These are phyloP conservation scores for Apogon hyalosoma DNA, from an alignment of 2,797 vertebrate genomes.

Conservation along the genomic window DNA sequence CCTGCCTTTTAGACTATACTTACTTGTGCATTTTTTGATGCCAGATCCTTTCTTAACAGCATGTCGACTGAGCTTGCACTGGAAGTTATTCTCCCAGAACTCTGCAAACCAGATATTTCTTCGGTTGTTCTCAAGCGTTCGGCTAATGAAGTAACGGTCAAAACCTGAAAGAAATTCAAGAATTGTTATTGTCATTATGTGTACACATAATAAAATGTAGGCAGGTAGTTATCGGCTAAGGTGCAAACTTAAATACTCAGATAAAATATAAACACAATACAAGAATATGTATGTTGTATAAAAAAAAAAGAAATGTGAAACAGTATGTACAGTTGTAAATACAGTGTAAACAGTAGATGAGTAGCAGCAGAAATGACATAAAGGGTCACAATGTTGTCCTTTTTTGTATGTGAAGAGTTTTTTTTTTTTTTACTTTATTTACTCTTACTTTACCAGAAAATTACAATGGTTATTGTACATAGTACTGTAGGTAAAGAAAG, in stretches of 20 bases:
- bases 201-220: too few species aligned
- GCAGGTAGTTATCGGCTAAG: too few species aligned
- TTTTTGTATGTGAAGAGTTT: too few species aligned
- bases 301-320: not conserved
- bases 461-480: conserved; percentile 1
- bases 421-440: too few species aligned
- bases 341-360: too few species aligned
- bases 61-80: conserved; percentile 95
- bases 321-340: too few species aligned
- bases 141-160: conserved; percentile 94
- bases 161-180: conserved; percentile 84
- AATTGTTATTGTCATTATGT: too few species aligned
- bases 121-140: conserved; percentile 95
- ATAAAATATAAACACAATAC: too few species aligned
- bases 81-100: conserved; percentile 98
- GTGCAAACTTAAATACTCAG: too few species aligned
- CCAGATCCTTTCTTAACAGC: conserved; percentile 92
- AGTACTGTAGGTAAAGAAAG: not conserved
- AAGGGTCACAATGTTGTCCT: not conserved
- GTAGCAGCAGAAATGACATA: not conserved
- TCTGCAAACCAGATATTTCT: conserved; percentile 97
- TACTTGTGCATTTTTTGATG: conserved; percentile 97
- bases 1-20: conserved; percentile 69
- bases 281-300: too few species aligned
- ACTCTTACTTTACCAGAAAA: too few species aligned